These are phyloP conservation scores for Siniperca undulata DNA, from an alignment of 2,797 vertebrate genomes.

Conservation along the genomic window DNA sequence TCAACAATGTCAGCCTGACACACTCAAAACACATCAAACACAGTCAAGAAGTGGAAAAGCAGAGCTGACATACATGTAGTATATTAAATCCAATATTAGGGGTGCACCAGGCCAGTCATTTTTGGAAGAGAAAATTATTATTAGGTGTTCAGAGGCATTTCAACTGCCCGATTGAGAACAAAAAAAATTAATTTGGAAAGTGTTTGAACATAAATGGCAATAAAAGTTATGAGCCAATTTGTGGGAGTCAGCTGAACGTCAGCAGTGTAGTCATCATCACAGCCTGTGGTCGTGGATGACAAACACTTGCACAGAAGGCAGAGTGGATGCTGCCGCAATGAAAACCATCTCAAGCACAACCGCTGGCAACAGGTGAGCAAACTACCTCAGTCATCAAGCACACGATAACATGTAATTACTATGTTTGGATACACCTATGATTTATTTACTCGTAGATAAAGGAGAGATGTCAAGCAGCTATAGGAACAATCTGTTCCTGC, in stretches of 20 bases:
- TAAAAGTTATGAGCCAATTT: slow-evolving; percentile 60
- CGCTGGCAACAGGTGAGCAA: slow-evolving; percentile 42
- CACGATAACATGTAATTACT: slow-evolving; percentile 37
- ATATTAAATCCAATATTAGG: slow-evolving; percentile 2
- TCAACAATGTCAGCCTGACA: slow-evolving; percentile 48
- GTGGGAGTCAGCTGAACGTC: slow-evolving; percentile 60
- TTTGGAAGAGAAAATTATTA: slow-evolving; percentile 26
- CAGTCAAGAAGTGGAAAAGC: slow-evolving; percentile 16
- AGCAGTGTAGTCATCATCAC: slow-evolving; percentile 44
- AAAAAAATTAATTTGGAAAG: slow-evolving; percentile 45
- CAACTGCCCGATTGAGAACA: slow-evolving; percentile 8
- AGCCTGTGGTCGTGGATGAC: slow-evolving; percentile 48
- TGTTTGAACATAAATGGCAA: slow-evolving; percentile 50
- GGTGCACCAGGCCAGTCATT: not conserved
- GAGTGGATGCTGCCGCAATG: not conserved
- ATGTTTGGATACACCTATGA: slow-evolving; percentile 42
- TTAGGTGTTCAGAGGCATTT: slow-evolving; percentile 40
- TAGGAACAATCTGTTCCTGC: slow-evolving; percentile 52
- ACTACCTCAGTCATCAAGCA: slow-evolving; percentile 34
- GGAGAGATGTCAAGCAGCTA: slow-evolving; percentile 45
- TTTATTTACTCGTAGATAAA: slow-evolving; percentile 52
- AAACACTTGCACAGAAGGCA: slow-evolving; percentile 41
- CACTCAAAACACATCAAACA: slow-evolving; percentile 22
- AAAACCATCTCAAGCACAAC: slow-evolving; percentile 4
- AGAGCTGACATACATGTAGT: not conserved